phyloP scores from a whole-genome alignment of 1,140 invertebrate species.

The Leptoteleia sp. region DNA sequence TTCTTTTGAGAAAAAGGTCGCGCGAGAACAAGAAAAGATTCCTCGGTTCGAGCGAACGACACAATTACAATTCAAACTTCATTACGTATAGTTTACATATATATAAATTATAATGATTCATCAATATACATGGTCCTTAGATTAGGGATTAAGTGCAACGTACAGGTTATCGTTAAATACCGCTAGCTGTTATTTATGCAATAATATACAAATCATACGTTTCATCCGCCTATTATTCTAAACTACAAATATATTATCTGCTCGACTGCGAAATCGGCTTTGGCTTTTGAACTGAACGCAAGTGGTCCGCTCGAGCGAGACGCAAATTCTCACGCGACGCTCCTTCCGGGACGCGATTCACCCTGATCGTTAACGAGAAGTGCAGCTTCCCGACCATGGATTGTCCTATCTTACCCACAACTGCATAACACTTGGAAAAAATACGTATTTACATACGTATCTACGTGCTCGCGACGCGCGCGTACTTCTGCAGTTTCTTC shows the following conservation, averaged over 20 bases:
- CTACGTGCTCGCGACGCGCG: constrained; percentile 14
- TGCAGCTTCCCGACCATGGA: constrained; percentile 49
- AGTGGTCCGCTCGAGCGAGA: neutral
- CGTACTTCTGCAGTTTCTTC: too few species aligned
- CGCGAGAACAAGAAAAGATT: too few species aligned
- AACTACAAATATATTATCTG: constrained; percentile 19
- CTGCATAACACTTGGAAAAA: constrained; percentile 61
- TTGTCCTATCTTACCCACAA: constrained; percentile 58
- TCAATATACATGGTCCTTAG: constrained; percentile 20
- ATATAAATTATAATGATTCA: constrained; percentile 41
- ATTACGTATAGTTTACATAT: constrained; percentile 28
- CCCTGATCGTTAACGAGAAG: constrained; percentile 54
- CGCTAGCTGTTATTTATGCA: constrained; percentile 30
- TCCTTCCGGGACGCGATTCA: constrained; percentile 21
- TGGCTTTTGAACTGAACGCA: constrained; percentile 37
- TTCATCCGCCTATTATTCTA: constrained; percentile 13
- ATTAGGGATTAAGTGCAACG: constrained; percentile 18
- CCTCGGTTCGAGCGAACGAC: constrained; percentile 4
- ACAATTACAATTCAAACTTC: constrained; percentile 10
- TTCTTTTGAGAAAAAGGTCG: too few species aligned
- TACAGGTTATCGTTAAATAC: constrained; percentile 18
- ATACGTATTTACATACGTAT: constrained; percentile 57
- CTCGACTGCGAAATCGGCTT: constrained; percentile 42
- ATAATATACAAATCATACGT: constrained; percentile 47
- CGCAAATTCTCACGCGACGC: constrained; percentile 16